Evolutionary conservation across 2,888 invertebrate species (phyloP), one percentile per base, ranked within the genome.

Genomic region (Eucera pruinosa): DNA sequence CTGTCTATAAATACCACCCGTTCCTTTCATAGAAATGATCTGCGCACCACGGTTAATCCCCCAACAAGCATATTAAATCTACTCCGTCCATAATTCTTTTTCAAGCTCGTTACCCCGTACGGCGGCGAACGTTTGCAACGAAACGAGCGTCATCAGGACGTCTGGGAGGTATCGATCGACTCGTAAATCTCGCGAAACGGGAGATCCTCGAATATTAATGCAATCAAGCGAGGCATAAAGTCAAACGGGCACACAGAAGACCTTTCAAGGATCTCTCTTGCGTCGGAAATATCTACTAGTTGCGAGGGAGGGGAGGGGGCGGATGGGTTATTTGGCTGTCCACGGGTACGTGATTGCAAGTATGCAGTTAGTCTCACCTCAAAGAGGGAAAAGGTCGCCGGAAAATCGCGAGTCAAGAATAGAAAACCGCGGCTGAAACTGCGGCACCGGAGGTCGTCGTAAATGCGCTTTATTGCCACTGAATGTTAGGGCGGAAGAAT

Each of bases 391-490:
- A 64, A 57, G 78, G 61, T 76, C 65, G 65, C 60, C n/a, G 77
- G 65, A 60, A 65, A 78, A 78, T 65, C 64, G 57, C 11, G 76
- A 54, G 45, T 23, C 36, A 72, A 33, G 65, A 74, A 68, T 33
- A 60, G 84, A 69, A 77, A 81, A 80, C 52, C 48, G 75, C 25
- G 61, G 52, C 41, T 9, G 43, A 23, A 13, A 43, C 27, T 13
- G 43, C 58, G 39, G n/a, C n/a, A 11, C 30, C 68, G 74, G 75
- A 72, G 80, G 75, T 78, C 80, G 67, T 83, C 85, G 80, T 85
- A 85, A 85, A 85, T 78, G 74, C 80, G 76, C 47, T 85, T 85
- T 85, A 85, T 83, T 78, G 68, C 80, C 64, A 57, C 15, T 36
- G 82, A 70, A 81, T 72, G 70, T 43, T 70, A 72, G 39, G 54